These are phyloP conservation scores for Dolichoris vasculosae DNA, from an alignment of 1,140 invertebrate genomes.

Conservation along the genomic window DNA sequence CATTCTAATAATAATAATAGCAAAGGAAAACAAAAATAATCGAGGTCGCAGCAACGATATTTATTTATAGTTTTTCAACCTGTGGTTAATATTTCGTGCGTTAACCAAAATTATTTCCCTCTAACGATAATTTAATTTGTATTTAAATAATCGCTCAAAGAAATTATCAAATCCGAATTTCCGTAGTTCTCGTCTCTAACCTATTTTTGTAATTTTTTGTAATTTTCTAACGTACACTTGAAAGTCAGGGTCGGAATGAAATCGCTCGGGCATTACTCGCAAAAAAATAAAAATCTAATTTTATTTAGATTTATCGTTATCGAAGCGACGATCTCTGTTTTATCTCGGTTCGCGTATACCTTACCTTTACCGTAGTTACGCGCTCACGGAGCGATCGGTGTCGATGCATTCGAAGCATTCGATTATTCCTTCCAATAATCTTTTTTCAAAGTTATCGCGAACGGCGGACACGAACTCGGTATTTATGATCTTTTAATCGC, in stretches of 20 bases:
- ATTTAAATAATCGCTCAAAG: too few species aligned
- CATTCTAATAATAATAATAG: background rate
- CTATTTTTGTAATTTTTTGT: too few species aligned
- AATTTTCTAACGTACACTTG: too few species aligned
- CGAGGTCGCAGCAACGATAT: background rate
- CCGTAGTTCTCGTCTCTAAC: too few species aligned
- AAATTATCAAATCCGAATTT: too few species aligned
- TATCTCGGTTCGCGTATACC: background rate
- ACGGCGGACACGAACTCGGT: background rate
- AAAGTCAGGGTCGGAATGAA: too few species aligned
- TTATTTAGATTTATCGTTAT: background rate
- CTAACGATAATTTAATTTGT: too few species aligned
- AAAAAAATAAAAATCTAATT: background rate
- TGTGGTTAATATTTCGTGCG: too few species aligned
- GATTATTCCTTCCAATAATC: background rate
- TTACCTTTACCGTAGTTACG: background rate
- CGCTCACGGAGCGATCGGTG: background rate
- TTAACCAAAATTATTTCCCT: too few species aligned
- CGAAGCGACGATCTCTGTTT: background rate
- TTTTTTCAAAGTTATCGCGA: background rate
- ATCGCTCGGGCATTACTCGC: background rate
- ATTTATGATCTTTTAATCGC: background rate
- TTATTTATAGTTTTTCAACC: background rate
- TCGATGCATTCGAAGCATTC: background rate
- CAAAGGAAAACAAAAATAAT: background rate